Conservation (phyloP, 1,140 invertebrate species). For the Drosophila navojoa region DNA sequence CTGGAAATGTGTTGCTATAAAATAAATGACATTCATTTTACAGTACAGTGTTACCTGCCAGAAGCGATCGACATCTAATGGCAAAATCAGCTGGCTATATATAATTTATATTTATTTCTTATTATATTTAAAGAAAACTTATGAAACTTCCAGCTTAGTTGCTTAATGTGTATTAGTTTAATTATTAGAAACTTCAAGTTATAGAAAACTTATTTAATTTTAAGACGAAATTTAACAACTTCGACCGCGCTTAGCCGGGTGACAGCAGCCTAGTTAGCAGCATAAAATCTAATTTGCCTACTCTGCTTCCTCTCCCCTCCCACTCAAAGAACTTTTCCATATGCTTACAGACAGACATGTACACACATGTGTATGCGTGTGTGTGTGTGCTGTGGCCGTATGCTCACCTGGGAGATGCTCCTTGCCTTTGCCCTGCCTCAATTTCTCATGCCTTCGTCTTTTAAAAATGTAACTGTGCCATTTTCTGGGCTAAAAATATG, state of each 20-base stretch:
- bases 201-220: no score
- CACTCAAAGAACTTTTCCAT: neutral
- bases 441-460: constrained; percentile 8
- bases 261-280: no score
- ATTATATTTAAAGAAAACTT: no score
- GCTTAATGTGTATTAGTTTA: no score
- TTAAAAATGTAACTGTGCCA: constrained; percentile 65
- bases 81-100: no score
- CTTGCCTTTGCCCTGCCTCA: neutral
- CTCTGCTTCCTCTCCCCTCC: neutral
- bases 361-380: neutral
- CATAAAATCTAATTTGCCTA: constrained; percentile 1
- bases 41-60: no score
- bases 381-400: neutral
- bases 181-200: no score
- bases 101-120: no score
- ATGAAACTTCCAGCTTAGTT: no score
- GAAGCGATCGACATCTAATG: no score
- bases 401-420: neutral
- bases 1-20: neutral
- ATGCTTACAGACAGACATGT: neutral
- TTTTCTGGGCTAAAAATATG: constrained; percentile 66
- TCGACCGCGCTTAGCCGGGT: no score
- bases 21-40: neutral
- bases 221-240: no score